A percentile compares a stretch with the other conserved stretches of the same genome.
These are phyloP conservation scores for Orthosia gothica DNA, from an alignment of 2,888 invertebrate genomes.

Conservation along the genomic window DNA sequence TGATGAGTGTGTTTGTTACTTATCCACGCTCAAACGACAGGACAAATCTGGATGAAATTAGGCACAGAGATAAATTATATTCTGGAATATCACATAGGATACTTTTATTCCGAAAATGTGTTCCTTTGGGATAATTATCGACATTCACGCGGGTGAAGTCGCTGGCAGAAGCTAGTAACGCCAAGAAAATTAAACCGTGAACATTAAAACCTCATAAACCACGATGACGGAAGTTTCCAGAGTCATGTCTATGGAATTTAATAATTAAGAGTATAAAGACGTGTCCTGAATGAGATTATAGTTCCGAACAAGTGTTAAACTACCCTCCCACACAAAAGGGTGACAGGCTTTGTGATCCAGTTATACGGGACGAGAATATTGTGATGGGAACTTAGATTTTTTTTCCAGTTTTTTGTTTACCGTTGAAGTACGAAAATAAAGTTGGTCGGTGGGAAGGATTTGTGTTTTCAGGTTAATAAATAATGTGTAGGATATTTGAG, in stretches of 20 bases:
- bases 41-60: no score
- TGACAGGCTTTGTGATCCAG: constrained; percentile 32
- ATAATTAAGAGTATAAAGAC: constrained; percentile 33
- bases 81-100: no score
- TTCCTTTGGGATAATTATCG: no score
- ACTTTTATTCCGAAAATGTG: no score
- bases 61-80: no score
- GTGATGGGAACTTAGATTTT: background rate
- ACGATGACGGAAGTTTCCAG: constrained; percentile 15
- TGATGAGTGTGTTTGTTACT: no score
- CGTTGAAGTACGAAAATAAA: background rate
- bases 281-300: constrained; percentile 35
- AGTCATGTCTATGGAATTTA: constrained; percentile 21
- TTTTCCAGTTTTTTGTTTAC: background rate
- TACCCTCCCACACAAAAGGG: constrained; percentile 24
- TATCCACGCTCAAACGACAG: no score
- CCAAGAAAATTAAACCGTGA: constrained; percentile 2
- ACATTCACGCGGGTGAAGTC: no score
- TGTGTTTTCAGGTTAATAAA: background rate
- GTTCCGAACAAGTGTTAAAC: constrained; percentile 40
- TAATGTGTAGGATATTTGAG: background rate
- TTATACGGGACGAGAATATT: constrained; percentile 24
- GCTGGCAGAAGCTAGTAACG: no score
- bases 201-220: no score
- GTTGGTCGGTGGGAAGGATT: background rate